Percentiles rank a stretch among this genome's conserved stretches.
Conservation (phyloP, 92 coral and sea anemone species). For the Siderastrea siderea region DNA sequence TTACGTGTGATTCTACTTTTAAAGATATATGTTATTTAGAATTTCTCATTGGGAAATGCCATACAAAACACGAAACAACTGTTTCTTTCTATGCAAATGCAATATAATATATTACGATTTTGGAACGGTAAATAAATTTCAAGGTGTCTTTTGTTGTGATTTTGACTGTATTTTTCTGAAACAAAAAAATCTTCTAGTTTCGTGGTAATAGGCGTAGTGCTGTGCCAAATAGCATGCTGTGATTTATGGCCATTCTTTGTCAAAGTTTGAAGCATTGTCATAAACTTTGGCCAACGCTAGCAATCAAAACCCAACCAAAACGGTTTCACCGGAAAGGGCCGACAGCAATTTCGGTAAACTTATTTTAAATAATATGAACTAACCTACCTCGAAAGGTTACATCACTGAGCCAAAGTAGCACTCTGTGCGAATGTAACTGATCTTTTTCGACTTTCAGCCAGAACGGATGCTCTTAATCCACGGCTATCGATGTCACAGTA, state of each 20-base stretch:
- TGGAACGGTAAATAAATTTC: background rate
- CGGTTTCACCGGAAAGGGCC: background rate
- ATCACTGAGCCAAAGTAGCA: background rate
- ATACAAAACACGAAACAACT: background rate
- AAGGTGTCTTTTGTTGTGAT: background rate
- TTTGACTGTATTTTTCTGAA: background rate
- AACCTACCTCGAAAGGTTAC: background rate
- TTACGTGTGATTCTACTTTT: background rate
- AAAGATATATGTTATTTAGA: background rate
- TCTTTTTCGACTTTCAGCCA: background rate
- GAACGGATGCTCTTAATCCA: background rate
- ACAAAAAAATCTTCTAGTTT: background rate
- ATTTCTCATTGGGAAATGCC: background rate
- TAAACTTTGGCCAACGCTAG: background rate
- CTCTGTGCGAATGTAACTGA: background rate
- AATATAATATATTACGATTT: slow-evolving; percentile 16
- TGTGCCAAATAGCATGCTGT: background rate
- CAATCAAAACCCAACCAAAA: slow-evolving; percentile 12
- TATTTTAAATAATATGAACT: background rate
- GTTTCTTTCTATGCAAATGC: slow-evolving; percentile 12
- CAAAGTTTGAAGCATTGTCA: slow-evolving; percentile 15
- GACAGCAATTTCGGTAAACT: background rate
- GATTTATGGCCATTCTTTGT: background rate
- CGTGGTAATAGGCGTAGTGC: background rate
- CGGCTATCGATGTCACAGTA: background rate